These are phyloP conservation scores for Plestiodon gilberti DNA, from an alignment of 2,113 vertebrate species.

Conservation along the genomic window DNA sequence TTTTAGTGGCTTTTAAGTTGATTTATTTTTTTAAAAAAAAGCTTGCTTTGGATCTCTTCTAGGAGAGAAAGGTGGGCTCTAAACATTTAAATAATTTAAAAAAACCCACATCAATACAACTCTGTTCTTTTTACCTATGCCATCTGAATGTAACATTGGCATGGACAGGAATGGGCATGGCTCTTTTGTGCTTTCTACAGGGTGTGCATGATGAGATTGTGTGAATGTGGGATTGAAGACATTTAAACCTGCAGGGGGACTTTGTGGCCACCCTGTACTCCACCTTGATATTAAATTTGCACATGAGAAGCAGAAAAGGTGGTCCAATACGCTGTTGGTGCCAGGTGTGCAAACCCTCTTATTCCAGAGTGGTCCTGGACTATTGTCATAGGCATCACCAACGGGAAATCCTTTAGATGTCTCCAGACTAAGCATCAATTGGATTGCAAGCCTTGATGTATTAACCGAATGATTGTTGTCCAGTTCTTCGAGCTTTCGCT, in stretches of 20 bases:
- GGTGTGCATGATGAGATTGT: too few relatives aligned
- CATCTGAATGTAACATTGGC: background rate
- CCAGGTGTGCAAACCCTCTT: background rate
- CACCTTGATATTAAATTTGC: background rate
- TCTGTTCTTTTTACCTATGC: background rate
- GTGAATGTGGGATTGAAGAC: too few relatives aligned
- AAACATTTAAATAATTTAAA: too few relatives aligned
- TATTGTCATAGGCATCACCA: background rate
- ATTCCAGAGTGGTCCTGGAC: background rate
- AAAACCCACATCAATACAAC: too few relatives aligned
- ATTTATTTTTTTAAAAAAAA: too few relatives aligned
- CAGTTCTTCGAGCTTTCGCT: slow-evolving; percentile 36
- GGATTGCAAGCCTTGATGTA: background rate
- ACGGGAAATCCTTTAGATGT: background rate
- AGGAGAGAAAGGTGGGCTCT: background rate
- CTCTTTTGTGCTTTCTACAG: background rate
- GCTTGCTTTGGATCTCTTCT: background rate
- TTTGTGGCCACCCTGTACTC: too few relatives aligned
- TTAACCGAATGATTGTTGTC: slow-evolving; percentile 31
- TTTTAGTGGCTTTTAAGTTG: too few relatives aligned
- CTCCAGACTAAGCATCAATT: background rate
- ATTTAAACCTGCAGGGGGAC: too few relatives aligned
- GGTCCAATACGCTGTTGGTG: background rate
- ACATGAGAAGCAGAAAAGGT: background rate
- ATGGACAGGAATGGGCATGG: background rate